A percentile compares a stretch with the other conserved stretches of the same genome.
Conservation (phyloP, 53 echinoderm and acorn worm genomes). For the Astropecten irregularis region DNA sequence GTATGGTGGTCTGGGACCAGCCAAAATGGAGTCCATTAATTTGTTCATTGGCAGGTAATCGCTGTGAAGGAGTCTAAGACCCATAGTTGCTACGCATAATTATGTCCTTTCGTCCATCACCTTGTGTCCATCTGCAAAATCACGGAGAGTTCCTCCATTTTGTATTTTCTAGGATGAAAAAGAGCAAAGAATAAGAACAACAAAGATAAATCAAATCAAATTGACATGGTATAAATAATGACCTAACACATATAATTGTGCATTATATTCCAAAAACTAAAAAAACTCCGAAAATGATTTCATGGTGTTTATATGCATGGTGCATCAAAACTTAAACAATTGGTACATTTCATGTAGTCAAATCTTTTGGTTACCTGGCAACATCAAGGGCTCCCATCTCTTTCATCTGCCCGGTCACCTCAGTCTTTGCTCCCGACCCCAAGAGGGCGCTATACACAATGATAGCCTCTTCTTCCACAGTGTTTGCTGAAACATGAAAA, state of each 20-base stretch:
- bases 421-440: constrained; percentile 25
- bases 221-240: not conserved
- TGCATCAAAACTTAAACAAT: too few species aligned
- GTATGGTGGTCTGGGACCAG: too few species aligned
- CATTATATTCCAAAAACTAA: too few species aligned
- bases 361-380: constrained; percentile 40
- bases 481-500: not conserved
- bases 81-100: too few species aligned
- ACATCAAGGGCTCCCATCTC: constrained; percentile 45
- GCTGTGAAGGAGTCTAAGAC: too few species aligned
- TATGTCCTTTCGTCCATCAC: constrained; percentile 3
- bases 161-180: not conserved
- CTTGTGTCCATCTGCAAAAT: constrained; percentile 6
- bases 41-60: too few species aligned
- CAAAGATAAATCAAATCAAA: not conserved
- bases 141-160: constrained; percentile 36
- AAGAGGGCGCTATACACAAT: constrained; percentile 56
- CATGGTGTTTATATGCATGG: too few species aligned
- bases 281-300: too few species aligned
- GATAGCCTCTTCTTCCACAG: constrained; percentile 41
- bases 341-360: too few species aligned
- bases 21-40: too few species aligned
- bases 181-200: too few species aligned
- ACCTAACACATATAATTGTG: too few species aligned
- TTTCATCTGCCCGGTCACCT: constrained; percentile 23